phyloP scores from a whole-genome alignment of 2,797 vertebrate species.

The Dendrocincla fuliginosa region DNA sequence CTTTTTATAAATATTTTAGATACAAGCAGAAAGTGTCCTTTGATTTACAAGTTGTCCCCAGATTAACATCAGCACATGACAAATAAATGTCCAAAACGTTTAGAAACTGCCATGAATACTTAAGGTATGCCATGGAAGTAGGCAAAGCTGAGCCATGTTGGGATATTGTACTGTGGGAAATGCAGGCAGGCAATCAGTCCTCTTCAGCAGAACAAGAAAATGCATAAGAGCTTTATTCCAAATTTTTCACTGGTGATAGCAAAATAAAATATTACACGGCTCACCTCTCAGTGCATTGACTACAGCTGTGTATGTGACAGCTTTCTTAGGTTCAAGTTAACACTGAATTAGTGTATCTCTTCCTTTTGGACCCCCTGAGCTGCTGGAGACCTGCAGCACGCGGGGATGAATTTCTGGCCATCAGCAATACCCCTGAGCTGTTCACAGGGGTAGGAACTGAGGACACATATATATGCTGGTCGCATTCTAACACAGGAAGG shows the following conservation, averaged over 20 bases:
- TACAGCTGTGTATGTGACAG: not conserved
- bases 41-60: not conserved
- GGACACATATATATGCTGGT: accelerated
- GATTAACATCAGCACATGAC: not conserved
- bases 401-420: not conserved
- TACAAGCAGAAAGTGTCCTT: not conserved
- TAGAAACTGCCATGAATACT: not conserved
- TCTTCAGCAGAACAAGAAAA: not conserved
- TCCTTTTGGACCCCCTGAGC: not conserved
- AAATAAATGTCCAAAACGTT: not conserved
- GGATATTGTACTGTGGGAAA: not conserved
- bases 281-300: not conserved
- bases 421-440: not conserved
- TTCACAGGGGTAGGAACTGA: not conserved
- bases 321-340: not conserved
- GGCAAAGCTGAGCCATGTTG: not conserved
- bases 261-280: not conserved
- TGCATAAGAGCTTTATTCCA: not conserved
- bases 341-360: not conserved
- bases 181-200: not conserved
- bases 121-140: not conserved
- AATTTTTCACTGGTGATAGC: not conserved
- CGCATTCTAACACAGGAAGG: not conserved
- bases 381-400: not conserved
- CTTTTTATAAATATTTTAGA: not conserved